Evolutionary conservation across 2,797 vertebrate species (phyloP), one percentile per base, ranked within the genome.

Genomic region (Pogoniulus pusillus): DNA sequence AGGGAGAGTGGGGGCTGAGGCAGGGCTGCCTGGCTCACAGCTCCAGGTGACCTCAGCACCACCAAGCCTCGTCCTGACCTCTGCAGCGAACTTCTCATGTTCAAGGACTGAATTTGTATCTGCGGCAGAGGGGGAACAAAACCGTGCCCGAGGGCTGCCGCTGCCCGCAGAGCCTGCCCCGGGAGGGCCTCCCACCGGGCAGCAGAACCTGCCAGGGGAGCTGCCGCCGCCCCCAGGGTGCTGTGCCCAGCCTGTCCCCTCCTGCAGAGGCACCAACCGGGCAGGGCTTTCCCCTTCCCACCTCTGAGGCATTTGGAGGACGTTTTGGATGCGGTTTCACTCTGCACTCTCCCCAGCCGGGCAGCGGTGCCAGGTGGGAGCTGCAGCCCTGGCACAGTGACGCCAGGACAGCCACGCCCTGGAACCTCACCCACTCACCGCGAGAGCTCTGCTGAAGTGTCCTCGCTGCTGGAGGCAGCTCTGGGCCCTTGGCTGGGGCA

Each of bases 161-260:
- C 12, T 34, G 82, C 32, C 29, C 39, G 26, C 53, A 49, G 43
- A 64, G 2, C 51, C 45, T 45, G 43, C 43, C 43, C 43, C 10
- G 43, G 43, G 41, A 18, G 41, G 41, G 16, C 18, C 41, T 43
- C 4, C 43, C 43, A 6, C 39, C 39, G 39, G 5, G 43, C 41
- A 55, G 27, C 34, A 69, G 47, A 32, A 74, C 7, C 34, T 6
- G 37, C 53, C 1, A 7, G 54, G 53, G 43, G 72, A 70, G 51
- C 30, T 5, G 27, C 19, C n/a, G 2, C 18, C 2, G 1, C 23
- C 26, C 10, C 34, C 0, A 3, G 2, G 26, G 55, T 16, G 41
- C 58, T 26, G 24, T 1, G 0, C 16, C 76, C 8, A 0, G 26
- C 64, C 77, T 55, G 41, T 16, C 26, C 34, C 49, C 17, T 27